These are phyloP conservation scores for Prunella himalayana DNA, from an alignment of 2,113 vertebrate genomes.

Conservation along the genomic window DNA sequence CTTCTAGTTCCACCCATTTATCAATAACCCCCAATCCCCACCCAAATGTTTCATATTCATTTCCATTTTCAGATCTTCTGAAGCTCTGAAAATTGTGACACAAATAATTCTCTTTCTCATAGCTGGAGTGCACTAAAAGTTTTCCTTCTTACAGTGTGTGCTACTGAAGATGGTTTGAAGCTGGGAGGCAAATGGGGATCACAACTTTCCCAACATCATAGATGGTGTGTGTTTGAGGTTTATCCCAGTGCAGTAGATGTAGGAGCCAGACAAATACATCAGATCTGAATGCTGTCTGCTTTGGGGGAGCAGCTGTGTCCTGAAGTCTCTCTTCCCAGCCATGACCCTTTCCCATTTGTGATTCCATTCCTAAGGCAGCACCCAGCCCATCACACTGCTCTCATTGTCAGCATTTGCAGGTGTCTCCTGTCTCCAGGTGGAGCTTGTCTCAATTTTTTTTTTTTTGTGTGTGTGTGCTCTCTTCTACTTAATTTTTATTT, in stretches of 20 bases:
- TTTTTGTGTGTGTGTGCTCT: background rate
- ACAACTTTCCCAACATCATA: background rate
- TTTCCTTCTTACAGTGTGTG: background rate
- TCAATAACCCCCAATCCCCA: background rate
- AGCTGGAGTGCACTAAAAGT: background rate
- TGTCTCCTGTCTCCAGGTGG: background rate
- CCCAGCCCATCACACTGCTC: background rate
- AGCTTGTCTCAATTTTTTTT: background rate
- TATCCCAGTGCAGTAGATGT: background rate
- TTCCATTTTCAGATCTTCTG: background rate
- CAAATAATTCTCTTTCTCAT: background rate
- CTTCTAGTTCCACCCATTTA: background rate
- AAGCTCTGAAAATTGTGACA: background rate
- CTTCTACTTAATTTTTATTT: background rate
- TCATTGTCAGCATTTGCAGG: background rate
- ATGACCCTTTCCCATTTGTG: background rate
- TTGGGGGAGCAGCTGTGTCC: background rate
- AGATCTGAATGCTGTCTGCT: background rate
- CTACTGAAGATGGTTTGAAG: background rate
- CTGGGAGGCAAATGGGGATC: background rate
- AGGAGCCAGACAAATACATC: background rate
- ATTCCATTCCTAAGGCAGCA: background rate
- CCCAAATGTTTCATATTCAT: background rate
- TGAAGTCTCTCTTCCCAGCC: background rate
- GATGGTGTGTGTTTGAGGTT: background rate